phyloP scores from a whole-genome alignment of 2,888 invertebrate genomes.

The Anoncus sp. region DNA sequence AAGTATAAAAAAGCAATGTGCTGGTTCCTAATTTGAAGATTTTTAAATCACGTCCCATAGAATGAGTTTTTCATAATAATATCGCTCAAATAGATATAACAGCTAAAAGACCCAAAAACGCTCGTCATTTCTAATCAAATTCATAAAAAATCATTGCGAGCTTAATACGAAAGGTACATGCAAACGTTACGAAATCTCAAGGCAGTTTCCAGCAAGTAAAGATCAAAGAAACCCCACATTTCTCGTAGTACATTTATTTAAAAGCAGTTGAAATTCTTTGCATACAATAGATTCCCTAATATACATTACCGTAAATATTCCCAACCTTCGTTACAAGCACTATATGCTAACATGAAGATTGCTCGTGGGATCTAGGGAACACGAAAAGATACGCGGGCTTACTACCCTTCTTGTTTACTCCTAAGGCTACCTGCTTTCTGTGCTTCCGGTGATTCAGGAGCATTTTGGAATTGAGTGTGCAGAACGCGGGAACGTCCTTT shows the following conservation, averaged over 20 bases:
- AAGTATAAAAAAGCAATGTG: too few relatives aligned
- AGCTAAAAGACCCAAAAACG: too few relatives aligned
- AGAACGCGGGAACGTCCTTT: neutral
- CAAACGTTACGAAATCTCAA: slow-evolving; percentile 21
- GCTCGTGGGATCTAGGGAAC: slow-evolving; percentile 25
- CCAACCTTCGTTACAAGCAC: slow-evolving; percentile 3
- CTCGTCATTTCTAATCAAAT: neutral
- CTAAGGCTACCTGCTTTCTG: slow-evolving; percentile 1
- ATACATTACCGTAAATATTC: slow-evolving; percentile 22
- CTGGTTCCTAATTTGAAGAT: too few relatives aligned
- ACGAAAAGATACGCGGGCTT: slow-evolving; percentile 1
- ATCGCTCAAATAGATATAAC: too few relatives aligned
- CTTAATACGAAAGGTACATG: slow-evolving; percentile 24
- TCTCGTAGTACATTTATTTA: slow-evolving; percentile 13
- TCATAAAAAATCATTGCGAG: neutral
- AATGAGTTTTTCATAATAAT: too few relatives aligned
- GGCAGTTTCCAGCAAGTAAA: slow-evolving; percentile 14
- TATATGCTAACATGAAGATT: slow-evolving; percentile 28
- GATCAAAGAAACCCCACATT: slow-evolving; percentile 23
- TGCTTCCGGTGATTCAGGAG: neutral
- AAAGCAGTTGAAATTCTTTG: slow-evolving; percentile 26
- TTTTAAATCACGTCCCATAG: too few relatives aligned
- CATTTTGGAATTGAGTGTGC: neutral
- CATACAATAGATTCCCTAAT: slow-evolving; percentile 20
- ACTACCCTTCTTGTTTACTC: slow-evolving; percentile 15